Conservation (phyloP, 2,888 invertebrate genomes). For the Formica aserva region DNA sequence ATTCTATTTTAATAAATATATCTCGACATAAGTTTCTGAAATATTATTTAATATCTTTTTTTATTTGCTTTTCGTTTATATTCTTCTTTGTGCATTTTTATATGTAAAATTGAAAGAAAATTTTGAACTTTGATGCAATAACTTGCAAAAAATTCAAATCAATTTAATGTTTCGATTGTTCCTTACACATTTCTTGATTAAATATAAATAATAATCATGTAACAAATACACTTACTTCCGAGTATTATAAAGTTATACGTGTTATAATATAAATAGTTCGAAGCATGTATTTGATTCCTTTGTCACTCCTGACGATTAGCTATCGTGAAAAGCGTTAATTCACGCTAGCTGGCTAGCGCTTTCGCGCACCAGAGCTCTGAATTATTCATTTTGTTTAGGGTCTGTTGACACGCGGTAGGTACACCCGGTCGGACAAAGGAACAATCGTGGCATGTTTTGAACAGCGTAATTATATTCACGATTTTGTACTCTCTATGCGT, state of each 20-base stretch:
- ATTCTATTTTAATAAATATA: background rate
- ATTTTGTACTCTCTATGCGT: background rate
- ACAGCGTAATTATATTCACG: conserved; percentile 41
- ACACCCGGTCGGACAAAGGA: conserved; percentile 46
- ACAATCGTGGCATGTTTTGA: conserved; percentile 47
- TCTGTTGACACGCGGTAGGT: conserved; percentile 42
- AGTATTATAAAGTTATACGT: conserved; percentile 5
- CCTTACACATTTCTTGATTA: background rate
- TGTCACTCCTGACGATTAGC: conserved; percentile 42
- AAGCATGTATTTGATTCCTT: conserved; percentile 29
- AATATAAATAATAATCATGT: conserved; percentile 14
- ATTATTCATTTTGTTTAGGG: conserved; percentile 59
- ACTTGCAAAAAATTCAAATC: background rate
- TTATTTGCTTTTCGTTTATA: too few species aligned
- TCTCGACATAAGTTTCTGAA: background rate
- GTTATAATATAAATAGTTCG: conserved; percentile 25
- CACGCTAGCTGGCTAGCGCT: conserved; percentile 27
- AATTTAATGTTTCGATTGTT: background rate
- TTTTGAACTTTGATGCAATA: background rate
- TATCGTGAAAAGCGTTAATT: conserved; percentile 45
- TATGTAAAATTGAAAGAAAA: background rate
- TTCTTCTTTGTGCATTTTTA: background rate
- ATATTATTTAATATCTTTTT: background rate
- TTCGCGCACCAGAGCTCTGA: conserved; percentile 37
- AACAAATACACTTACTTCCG: background rate